A percentile compares a stretch with the other conserved stretches of the same genome.
These are phyloP conservation scores for Otolemur crassicaudatus DNA, from an alignment of 2,797 vertebrate genomes.

Conservation along the genomic window DNA sequence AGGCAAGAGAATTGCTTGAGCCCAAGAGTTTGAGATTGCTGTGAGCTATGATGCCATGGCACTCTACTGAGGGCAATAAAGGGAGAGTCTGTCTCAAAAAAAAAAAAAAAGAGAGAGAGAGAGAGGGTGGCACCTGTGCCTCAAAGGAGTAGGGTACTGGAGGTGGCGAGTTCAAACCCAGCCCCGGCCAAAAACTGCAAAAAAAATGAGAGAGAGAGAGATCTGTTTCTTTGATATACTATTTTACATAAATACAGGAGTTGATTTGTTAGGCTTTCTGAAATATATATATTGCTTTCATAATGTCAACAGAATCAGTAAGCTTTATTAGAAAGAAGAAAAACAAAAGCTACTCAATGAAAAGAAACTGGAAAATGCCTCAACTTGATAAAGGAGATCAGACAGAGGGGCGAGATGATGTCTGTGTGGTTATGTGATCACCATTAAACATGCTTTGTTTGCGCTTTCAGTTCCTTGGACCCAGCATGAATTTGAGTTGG, in stretches of 20 bases:
- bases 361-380: not conserved
- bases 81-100: no score
- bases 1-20: no score
- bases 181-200: no score
- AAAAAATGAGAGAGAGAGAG: not conserved
- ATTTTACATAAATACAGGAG: slow-evolving; percentile 13
- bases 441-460: not conserved
- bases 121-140: no score
- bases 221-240: not conserved
- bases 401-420: not conserved
- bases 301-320: not conserved
- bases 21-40: no score
- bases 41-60: no score
- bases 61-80: no score
- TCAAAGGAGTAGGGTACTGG: no score
- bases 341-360: not conserved
- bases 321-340: not conserved
- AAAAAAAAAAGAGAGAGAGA: no score
- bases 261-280: not conserved
- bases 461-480: slow-evolving; percentile 94
- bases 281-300: not conserved
- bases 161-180: no score
- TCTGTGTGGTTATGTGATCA: accelerated
- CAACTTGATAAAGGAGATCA: not conserved
- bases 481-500: slow-evolving; percentile 95